Evolutionary conservation across 2,888 invertebrate genomes (phyloP), one percentile per base, ranked within the genome.

Genomic region (Minunthozetes semirufus): DNA sequence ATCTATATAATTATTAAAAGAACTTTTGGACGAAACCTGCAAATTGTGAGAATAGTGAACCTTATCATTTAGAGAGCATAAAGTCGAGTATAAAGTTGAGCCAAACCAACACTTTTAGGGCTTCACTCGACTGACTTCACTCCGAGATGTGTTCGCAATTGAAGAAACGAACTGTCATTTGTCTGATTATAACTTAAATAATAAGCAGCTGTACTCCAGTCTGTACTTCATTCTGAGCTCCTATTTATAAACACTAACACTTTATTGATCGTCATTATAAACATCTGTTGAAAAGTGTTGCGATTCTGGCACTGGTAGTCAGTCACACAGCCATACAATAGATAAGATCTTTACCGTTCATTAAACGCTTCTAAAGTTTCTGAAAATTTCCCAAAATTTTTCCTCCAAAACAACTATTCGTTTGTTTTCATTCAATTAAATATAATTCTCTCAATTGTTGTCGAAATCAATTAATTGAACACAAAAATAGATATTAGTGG

Each of bases 211-310:
- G 66, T 66, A 33, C 33, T 33, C 6, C 33, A 25, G 0, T 38
- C 66, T 66, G 66, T 66, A 33, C 33, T 33, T 19, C 33, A 25
- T 5, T 38, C 27, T 13, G 27, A 19, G 22, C 56, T 59, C 9
- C 13, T 33, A 66, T 6, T 19, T 17, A n/a, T 59, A 66, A 15
- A 66, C 38, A n/a, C 33, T 66, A 38, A 33, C 33, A 33, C 33
- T 33, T 33, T 33, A 33, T 33, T 66, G 66, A 38, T 66, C 33
- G 33, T 66, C 66, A 66, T 66, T 66, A 66, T 33, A 33, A 66
- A 66, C 66, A 66, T 66, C 66, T 66, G 66, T 66, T 66, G 66
- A 38, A 61, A 61, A 27, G 11, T 15, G n/a, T 61, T 22, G 17
- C 5, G 50, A n/a, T 19, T 50, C 50, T 50, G 50, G 33, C 33